phyloP scores from a whole-genome alignment of 2,113 vertebrate species.

The Amphilophus citrinellus region DNA sequence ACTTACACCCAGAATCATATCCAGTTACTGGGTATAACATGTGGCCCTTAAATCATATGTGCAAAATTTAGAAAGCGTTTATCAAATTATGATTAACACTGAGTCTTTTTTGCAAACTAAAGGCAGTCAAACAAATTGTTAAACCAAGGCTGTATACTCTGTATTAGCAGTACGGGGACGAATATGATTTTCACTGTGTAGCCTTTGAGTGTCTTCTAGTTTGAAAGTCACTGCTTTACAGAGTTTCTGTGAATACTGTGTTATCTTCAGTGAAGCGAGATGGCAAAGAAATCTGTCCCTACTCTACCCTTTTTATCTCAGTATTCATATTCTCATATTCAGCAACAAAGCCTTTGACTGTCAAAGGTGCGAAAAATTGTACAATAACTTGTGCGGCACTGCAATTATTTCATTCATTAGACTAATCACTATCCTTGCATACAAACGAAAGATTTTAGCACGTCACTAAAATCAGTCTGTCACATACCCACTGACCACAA shows the following conservation, averaged over 20 bases:
- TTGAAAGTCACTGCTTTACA: neutral
- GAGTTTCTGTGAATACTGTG: neutral
- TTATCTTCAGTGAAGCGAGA: neutral
- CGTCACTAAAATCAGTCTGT: neutral
- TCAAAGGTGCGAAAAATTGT: conserved; percentile 30
- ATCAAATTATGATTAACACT: neutral
- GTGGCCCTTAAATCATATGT: neutral
- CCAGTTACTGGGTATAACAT: neutral
- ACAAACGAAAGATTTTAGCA: neutral
- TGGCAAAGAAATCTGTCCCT: neutral
- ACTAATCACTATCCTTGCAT: neutral
- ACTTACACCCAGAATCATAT: neutral
- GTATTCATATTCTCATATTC: neutral
- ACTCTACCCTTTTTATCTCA: neutral
- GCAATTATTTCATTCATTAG: conserved; percentile 15
- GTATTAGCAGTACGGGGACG: neutral
- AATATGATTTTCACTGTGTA: neutral
- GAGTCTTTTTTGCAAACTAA: neutral
- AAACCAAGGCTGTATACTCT: neutral
- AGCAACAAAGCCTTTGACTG: neutral
- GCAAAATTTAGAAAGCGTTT: neutral
- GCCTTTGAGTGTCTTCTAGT: neutral
- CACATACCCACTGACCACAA: neutral
- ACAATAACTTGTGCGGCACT: conserved; percentile 5
- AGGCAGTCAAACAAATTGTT: neutral